phyloP scores from a whole-genome alignment of 2,888 invertebrate species.

The Stenodera caucasica region DNA sequence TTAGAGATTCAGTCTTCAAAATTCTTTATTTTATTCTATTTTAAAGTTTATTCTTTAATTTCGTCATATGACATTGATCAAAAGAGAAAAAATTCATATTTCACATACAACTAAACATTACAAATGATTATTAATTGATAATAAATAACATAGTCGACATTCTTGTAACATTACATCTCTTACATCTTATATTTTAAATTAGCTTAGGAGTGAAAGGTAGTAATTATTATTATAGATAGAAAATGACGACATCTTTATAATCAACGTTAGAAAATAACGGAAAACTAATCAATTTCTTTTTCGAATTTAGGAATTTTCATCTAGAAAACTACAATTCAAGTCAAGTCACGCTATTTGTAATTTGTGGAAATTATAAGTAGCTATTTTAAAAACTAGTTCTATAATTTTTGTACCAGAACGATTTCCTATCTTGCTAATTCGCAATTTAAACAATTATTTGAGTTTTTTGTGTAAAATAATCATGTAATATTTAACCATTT shows the following conservation, averaged over 20 bases:
- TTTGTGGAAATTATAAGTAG: no score
- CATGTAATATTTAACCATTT: background rate
- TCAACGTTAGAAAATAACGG: background rate
- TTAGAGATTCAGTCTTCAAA: background rate
- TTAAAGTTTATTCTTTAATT: slow-evolving; percentile 7
- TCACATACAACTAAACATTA: background rate
- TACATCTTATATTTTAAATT: slow-evolving; percentile 1
- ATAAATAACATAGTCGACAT: background rate
- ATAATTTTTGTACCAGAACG: no score
- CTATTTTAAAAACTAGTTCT: no score
- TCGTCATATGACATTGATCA: slow-evolving; percentile 12
- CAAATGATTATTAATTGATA: background rate
- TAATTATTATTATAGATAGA: background rate
- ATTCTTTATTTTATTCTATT: background rate
- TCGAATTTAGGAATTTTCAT: no score
- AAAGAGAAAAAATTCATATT: slow-evolving; percentile 4
- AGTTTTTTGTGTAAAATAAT: no score
- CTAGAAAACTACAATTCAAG: no score
- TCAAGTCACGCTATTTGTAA: no score
- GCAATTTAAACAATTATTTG: no score
- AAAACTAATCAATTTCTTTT: no score
- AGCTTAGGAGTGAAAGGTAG: slow-evolving; percentile 1
- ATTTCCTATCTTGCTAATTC: no score
- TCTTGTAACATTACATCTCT: background rate
- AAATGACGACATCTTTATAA: slow-evolving; percentile 3